phyloP scores from a whole-genome alignment of 2,888 invertebrate genomes.

The Acleris literana region DNA sequence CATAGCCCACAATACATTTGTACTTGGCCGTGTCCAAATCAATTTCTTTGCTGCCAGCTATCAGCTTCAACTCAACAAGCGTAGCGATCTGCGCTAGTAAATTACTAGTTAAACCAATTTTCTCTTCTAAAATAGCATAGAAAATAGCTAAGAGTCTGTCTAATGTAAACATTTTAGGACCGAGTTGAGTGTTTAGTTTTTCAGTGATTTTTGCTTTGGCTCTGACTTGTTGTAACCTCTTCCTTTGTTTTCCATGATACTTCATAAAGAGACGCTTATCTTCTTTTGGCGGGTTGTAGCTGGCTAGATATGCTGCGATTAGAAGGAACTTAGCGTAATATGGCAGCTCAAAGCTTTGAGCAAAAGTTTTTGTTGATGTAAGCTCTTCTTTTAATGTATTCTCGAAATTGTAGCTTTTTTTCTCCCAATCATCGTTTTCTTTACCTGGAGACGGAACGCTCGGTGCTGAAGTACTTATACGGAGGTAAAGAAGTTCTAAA shows the following conservation, averaged over 20 bases:
- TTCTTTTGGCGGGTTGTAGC: constrained; percentile 94
- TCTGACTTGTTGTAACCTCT: constrained; percentile 84
- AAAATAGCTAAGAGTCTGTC: constrained; percentile 94
- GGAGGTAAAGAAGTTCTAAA: constrained; percentile 90
- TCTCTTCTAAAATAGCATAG: constrained; percentile 93
- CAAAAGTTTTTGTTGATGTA: constrained; percentile 80
- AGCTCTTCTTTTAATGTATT: constrained; percentile 72
- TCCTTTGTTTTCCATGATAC: constrained; percentile 88
- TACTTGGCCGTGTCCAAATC: constrained; percentile 92
- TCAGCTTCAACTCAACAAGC: constrained; percentile 91
- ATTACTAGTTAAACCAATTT: constrained; percentile 92
- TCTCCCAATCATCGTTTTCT: constrained; percentile 57
- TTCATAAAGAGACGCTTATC: constrained; percentile 95
- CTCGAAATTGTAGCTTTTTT: constrained; percentile 57
- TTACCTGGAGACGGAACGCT: constrained; percentile 60
- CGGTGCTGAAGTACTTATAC: constrained; percentile 75
- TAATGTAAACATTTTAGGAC: constrained; percentile 92
- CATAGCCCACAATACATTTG: constrained; percentile 92
- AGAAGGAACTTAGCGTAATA: constrained; percentile 95
- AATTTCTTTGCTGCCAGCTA: constrained; percentile 88
- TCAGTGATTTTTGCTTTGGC: constrained; percentile 83
- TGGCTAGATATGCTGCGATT: constrained; percentile 95
- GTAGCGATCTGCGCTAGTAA: constrained; percentile 94
- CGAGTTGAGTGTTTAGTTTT: constrained; percentile 87
- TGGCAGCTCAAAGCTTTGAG: constrained; percentile 90